Evolutionary conservation across 1,140 invertebrate genomes (phyloP).

Genomic region (Pomacea maculata): DNA sequence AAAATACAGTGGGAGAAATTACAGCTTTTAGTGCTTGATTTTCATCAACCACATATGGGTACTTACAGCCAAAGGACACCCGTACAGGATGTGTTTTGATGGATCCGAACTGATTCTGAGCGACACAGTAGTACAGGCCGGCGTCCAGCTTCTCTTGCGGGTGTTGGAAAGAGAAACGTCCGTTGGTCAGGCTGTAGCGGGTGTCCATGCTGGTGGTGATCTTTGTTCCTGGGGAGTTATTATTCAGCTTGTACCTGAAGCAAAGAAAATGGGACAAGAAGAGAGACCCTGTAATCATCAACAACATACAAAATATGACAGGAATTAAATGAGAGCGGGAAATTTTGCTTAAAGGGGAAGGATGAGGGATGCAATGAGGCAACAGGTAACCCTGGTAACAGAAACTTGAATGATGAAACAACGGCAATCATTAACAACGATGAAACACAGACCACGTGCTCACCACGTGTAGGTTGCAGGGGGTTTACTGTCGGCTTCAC

Average conservation of each 20-base stretch:
- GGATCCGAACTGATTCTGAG: constrained; percentile 87
- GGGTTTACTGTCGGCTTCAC: constrained; percentile 88
- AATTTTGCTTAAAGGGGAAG: not conserved
- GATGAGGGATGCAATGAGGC: too few relatives aligned
- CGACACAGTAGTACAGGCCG: constrained; percentile 91
- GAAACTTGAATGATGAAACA: too few relatives aligned
- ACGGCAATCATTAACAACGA: not conserved
- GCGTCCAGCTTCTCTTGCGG: constrained; percentile 77
- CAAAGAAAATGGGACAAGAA: not conserved
- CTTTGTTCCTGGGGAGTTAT: constrained; percentile 12
- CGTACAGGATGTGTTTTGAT: constrained; percentile 88
- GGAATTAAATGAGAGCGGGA: not conserved
- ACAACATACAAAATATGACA: not conserved
- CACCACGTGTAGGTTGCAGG: constrained; percentile 89
- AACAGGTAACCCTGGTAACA: too few relatives aligned
- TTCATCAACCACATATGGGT: too few relatives aligned
- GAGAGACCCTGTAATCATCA: not conserved
- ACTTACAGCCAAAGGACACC: constrained; percentile 83
- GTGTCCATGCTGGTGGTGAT: constrained; percentile 53
- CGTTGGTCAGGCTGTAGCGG: constrained; percentile 91
- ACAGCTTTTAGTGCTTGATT: not conserved
- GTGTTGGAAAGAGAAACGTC: constrained; percentile 86
- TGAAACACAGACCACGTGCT: not conserved
- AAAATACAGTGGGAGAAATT: too few relatives aligned
- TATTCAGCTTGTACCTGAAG: constrained; percentile 15